These are phyloP conservation scores for Myiagra hebetior DNA, from an alignment of 2,113 vertebrate species.

Conservation along the genomic window DNA sequence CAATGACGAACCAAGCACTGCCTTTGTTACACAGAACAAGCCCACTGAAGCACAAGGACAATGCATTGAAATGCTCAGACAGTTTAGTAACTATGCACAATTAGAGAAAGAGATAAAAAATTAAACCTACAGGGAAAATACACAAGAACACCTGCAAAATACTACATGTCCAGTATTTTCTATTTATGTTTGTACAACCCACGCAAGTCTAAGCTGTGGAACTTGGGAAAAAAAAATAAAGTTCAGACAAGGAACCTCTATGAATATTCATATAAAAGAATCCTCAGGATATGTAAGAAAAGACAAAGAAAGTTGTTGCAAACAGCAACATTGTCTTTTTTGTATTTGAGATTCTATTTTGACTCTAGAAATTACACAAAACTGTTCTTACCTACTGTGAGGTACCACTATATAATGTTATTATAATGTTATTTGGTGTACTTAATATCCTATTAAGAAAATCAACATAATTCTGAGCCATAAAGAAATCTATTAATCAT, in stretches of 20 bases:
- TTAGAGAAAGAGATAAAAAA: neutral
- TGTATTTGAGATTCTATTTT: neutral
- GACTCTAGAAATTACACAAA: neutral
- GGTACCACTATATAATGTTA: neutral
- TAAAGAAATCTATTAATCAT: neutral
- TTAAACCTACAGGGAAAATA: neutral
- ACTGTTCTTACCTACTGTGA: neutral
- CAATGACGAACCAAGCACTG: neutral
- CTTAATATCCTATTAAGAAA: neutral
- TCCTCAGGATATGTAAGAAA: neutral
- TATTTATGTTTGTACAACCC: neutral
- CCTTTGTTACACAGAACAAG: neutral
- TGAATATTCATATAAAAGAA: neutral
- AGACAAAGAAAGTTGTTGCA: neutral
- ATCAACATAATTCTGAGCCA: neutral
- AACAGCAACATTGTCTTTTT: neutral
- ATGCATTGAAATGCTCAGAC: neutral
- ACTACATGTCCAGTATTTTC: neutral
- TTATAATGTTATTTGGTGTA: neutral
- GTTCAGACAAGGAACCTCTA: neutral
- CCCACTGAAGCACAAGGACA: neutral
- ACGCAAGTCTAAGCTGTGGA: neutral
- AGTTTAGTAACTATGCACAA: neutral
- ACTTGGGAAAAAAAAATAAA: neutral
- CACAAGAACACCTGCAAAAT: rapidly evolving